Conservation (phyloP, 2,113 vertebrate species). For the Grammomys surdaster region DNA sequence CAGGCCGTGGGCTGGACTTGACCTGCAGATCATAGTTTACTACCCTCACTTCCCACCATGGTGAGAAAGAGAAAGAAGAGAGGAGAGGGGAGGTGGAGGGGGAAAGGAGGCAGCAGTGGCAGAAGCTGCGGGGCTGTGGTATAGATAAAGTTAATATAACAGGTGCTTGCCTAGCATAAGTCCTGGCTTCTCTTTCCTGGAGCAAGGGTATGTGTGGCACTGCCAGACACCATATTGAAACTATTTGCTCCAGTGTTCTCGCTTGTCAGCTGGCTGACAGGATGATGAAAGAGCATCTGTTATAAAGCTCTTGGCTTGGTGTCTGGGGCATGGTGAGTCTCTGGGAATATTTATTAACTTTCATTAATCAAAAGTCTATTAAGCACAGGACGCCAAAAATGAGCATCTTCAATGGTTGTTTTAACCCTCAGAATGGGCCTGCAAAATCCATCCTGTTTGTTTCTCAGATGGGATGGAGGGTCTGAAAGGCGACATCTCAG, state of each 20-base stretch:
- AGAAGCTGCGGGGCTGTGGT: not conserved
- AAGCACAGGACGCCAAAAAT: not conserved
- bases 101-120: not conserved
- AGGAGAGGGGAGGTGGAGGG: not conserved
- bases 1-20: not conserved
- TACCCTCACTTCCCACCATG: not conserved
- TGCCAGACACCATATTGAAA: not conserved
- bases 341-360: not conserved
- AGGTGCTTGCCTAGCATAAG: not conserved
- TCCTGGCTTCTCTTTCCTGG: not conserved
- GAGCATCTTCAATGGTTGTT: not conserved
- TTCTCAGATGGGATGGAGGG: not conserved
- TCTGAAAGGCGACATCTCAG: not conserved
- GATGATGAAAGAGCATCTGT: not conserved
- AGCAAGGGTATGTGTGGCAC: not conserved
- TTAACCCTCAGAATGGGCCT: not conserved
- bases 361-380: not conserved
- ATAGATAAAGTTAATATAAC: not conserved
- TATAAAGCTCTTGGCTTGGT: not conserved
- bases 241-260: not conserved
- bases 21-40: not conserved
- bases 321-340: not conserved
- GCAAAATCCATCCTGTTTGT: not conserved
- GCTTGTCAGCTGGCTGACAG: not conserved
- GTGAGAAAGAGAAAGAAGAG: not conserved